Percentiles rank a stretch among this genome's conserved stretches.
phyloP scores from a whole-genome alignment of 1,140 invertebrate species.

The Drosophila repletoides region DNA sequence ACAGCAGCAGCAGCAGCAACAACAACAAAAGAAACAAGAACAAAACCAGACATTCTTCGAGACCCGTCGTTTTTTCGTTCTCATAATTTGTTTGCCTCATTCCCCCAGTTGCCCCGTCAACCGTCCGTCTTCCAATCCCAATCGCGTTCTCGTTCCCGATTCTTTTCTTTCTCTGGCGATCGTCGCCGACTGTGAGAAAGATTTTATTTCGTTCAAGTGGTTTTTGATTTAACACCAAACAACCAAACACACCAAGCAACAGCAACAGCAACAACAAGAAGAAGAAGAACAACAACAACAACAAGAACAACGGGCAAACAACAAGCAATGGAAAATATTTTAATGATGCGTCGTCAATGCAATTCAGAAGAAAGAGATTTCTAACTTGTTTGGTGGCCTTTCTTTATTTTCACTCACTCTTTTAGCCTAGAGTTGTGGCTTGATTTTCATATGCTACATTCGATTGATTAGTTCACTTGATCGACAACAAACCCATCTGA shows the following conservation, averaged over 20 bases:
- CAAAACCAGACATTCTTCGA: slow-evolving; percentile 63
- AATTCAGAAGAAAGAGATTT: slow-evolving; percentile 72
- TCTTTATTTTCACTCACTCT: slow-evolving; percentile 5
- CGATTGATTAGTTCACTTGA: slow-evolving; percentile 64
- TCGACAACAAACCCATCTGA: neutral
- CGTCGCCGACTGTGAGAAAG: slow-evolving; percentile 71
- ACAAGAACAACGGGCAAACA: slow-evolving; percentile 34
- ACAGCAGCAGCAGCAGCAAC: slow-evolving; percentile 36
- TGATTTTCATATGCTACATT: slow-evolving; percentile 37
- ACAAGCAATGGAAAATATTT: slow-evolving; percentile 72
- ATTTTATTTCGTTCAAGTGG: slow-evolving; percentile 80
- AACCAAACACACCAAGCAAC: slow-evolving; percentile 32
- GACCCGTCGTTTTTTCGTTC: slow-evolving; percentile 64
- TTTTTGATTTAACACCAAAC: slow-evolving; percentile 78
- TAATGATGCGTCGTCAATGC: slow-evolving; percentile 74
- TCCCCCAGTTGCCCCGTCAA: slow-evolving; percentile 16
- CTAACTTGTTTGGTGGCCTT: slow-evolving; percentile 72
- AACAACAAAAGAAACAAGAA: slow-evolving; percentile 34
- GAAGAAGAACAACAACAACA: slow-evolving; percentile 9
- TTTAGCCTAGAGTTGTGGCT: slow-evolving; percentile 32
- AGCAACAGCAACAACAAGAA: slow-evolving; percentile 11
- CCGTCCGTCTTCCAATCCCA: slow-evolving; percentile 15
- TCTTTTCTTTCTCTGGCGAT: slow-evolving; percentile 37
- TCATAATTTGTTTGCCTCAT: slow-evolving; percentile 72
- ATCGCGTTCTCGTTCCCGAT: slow-evolving; percentile 41